Base-by-base conservation (phyloP, 2,113 vertebrate species). In the Propithecus coquereli region DNA sequence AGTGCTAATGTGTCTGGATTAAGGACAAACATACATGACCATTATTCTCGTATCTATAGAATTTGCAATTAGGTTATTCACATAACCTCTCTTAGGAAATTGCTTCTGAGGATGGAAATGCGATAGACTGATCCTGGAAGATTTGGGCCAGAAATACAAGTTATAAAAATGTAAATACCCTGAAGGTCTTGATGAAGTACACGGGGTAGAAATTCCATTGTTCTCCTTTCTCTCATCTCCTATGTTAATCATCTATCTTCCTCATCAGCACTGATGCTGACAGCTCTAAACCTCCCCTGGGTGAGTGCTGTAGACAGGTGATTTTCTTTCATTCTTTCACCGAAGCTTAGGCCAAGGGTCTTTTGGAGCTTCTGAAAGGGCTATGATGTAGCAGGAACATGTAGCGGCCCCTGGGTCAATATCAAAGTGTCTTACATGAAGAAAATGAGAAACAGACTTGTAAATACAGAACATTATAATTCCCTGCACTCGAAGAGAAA, bases 401-500 rank as follows among this genome's bases (percentile, higher is more conserved):
- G 1, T 22, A 20, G 13, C n/a, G 43, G 12, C 6, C 5, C 16
- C 37, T 65, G 3, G 10, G 10, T 87, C 76, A 63, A 0, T 37
- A 47, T 45, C 34, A 76, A 90, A 71, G 3, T 59, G 9, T 0
- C 8, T 81, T 61, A 23, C 14, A 70, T 0, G 14, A 70, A 82
- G 71, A 89, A 27, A 66, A 34, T 54, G 23, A 76, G 16, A 89
- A 79, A 82, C 0, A 12, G 30, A 93, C 52, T 71, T 87, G 3
- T 54, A 68, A 54, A 37, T 17, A 20, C 13, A 73, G 43, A 96
- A 63, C 5, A 90, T 80, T 61, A 76, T 37, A 34, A 82, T 93
- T 83, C 65, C 34, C 43, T 70, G 6, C 17, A 54, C 61, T 23
- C 70, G 30, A 76, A 93, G 97, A 95, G 7, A 80, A 88, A 91